Evolutionary conservation across 2,888 invertebrate genomes (phyloP).

Genomic region (Diloba caeruleocephala): DNA sequence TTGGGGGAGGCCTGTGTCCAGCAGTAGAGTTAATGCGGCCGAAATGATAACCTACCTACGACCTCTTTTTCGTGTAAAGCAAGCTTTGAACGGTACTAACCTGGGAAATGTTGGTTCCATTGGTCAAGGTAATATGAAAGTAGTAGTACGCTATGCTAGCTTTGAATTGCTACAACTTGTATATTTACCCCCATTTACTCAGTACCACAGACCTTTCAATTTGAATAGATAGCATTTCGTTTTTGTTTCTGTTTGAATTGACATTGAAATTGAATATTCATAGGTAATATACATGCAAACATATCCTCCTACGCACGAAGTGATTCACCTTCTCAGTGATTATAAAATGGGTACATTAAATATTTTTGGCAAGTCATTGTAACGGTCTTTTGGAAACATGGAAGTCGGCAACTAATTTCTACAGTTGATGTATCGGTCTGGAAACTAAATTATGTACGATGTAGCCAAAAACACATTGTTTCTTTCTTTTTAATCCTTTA

Average conservation of each 20-base stretch:
- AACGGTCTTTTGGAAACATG: conserved; percentile 49
- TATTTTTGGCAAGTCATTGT: conserved; percentile 59
- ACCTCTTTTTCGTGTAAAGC: too few relatives aligned
- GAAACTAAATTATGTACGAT: conserved; percentile 24
- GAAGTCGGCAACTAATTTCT: conserved; percentile 44
- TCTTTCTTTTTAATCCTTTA: too few relatives aligned
- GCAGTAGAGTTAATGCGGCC: too few relatives aligned
- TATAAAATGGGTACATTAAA: conserved; percentile 49
- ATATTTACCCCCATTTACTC: background rate
- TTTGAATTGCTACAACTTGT: background rate
- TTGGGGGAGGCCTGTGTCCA: too few relatives aligned
- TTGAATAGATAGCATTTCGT: background rate
- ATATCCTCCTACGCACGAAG: conserved; percentile 56
- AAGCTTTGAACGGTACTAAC: too few relatives aligned
- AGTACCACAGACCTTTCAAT: background rate
- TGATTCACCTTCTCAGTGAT: conserved; percentile 61
- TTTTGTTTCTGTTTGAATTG: conserved; percentile 4
- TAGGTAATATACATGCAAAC: conserved; percentile 25
- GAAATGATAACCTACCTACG: too few relatives aligned
- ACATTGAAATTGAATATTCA: conserved; percentile 32
- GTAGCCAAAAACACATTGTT: too few relatives aligned
- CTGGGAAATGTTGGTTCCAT: too few relatives aligned
- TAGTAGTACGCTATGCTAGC: too few relatives aligned
- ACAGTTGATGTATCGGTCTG: conserved; percentile 40
- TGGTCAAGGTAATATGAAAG: too few relatives aligned